A percentile compares a stretch with the other conserved stretches of the same genome.
phyloP scores from a whole-genome alignment of 1,140 invertebrate species.

The Hirudo medicinalis region DNA sequence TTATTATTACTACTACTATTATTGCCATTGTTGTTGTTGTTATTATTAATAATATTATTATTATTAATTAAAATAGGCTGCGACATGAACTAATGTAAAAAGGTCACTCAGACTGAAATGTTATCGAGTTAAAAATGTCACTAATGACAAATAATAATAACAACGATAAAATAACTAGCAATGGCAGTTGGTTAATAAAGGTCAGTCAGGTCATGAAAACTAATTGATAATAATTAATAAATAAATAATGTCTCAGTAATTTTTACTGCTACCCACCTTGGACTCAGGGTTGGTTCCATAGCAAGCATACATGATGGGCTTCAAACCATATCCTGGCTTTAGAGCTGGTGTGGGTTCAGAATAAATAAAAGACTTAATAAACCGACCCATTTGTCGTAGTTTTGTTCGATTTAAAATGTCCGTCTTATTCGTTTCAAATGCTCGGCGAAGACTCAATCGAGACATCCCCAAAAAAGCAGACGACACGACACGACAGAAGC shows the following conservation, averaged over 20 bases:
- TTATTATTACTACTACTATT: too few species aligned
- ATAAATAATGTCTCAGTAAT: neutral
- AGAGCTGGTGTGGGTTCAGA: neutral
- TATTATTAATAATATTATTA: too few species aligned
- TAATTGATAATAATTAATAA: neutral
- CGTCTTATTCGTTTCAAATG: too few species aligned
- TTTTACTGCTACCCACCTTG: neutral
- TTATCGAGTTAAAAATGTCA: neutral
- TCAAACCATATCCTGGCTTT: neutral
- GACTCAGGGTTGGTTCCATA: neutral
- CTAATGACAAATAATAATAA: neutral
- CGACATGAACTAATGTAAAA: neutral
- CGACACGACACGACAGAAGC: too few species aligned
- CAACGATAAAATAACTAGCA: neutral
- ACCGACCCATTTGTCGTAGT: neutral
- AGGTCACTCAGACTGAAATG: neutral
- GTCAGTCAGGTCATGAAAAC: neutral
- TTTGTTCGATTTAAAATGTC: neutral
- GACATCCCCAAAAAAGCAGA: too few species aligned
- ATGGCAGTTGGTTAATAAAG: neutral
- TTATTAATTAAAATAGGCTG: too few species aligned
- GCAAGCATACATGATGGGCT: constrained; percentile 2
- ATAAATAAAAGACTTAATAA: neutral
- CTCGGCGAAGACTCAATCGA: too few species aligned
- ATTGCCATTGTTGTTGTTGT: too few species aligned